Percentiles rank a stretch among this genome's conserved stretches.
Conservation (phyloP, 2,113 vertebrate species). For the Falco punctatus region DNA sequence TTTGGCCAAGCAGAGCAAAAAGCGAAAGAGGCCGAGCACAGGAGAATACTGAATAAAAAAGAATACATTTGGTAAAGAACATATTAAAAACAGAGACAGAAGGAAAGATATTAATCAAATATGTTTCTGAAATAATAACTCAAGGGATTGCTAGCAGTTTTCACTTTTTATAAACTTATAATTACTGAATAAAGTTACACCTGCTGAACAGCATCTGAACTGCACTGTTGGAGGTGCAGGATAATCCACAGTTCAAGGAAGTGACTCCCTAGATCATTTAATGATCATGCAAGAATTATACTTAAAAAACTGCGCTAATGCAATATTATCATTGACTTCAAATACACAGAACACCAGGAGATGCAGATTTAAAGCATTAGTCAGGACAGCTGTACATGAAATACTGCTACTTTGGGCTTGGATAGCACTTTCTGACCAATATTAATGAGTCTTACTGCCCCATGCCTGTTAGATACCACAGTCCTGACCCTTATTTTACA, state of each 20-base stretch:
- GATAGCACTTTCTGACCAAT: neutral
- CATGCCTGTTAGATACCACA: rapidly evolving
- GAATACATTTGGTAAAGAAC: slow-evolving; percentile 35
- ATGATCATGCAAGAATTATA: slow-evolving; percentile 5
- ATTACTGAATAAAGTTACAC: neutral
- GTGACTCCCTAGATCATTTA: neutral
- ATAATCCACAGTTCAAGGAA: neutral
- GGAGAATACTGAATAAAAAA: slow-evolving; percentile 1
- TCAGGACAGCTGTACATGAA: neutral
- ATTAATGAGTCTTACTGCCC: neutral
- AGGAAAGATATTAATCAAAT: slow-evolving; percentile 8
- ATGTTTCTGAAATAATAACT: neutral
- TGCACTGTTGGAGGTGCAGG: neutral
- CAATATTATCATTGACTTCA: neutral
- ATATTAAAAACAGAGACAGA: neutral
- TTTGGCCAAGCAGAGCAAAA: slow-evolving; percentile 17
- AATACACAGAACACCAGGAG: neutral
- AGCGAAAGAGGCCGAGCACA: neutral
- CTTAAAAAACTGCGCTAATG: neutral
- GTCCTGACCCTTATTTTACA: neutral
- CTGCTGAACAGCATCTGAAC: neutral
- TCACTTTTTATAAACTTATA: slow-evolving; percentile 25
- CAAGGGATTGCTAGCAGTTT: neutral
- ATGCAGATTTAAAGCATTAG: neutral
- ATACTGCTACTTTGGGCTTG: neutral